phyloP scores from a whole-genome alignment of 2,113 vertebrate species.

The Mesoclemmys tuberculata region DNA sequence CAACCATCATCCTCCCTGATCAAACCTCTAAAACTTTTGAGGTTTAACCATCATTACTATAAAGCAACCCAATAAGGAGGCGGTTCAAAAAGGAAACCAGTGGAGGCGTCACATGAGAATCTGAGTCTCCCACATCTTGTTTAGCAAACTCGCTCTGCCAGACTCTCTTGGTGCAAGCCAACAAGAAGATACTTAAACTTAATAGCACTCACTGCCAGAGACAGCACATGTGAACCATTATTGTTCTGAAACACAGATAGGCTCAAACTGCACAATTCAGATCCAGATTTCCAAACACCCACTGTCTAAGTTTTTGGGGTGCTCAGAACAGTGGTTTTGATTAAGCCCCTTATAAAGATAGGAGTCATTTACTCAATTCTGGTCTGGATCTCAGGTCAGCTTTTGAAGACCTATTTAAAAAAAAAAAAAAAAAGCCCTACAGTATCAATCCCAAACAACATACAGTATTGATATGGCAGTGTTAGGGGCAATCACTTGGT shows the following conservation, averaged over 20 bases:
- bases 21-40: slow-evolving; percentile 12
- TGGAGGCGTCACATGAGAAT: not conserved
- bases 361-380: not conserved
- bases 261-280: not conserved
- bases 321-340: slow-evolving; percentile 15
- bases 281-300: not conserved
- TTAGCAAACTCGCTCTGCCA: not conserved
- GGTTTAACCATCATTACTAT: not conserved
- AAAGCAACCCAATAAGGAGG: not conserved
- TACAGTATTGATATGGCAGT: not conserved
- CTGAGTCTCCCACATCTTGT: not conserved
- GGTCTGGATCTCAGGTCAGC: not conserved
- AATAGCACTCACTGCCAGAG: not conserved
- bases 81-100: not conserved
- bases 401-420: not conserved
- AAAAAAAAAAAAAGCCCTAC: not conserved
- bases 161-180: not conserved
- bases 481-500: not conserved
- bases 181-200: not conserved
- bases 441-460: not conserved
- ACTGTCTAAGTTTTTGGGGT: not conserved
- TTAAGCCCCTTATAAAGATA: not conserved
- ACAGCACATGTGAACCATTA: not conserved
- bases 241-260: not conserved
- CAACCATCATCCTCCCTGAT: slow-evolving; percentile 13